Percentiles rank a stretch among this genome's conserved stretches.
Conservation (phyloP, 2,113 vertebrate species). For the Vidua macroura region DNA sequence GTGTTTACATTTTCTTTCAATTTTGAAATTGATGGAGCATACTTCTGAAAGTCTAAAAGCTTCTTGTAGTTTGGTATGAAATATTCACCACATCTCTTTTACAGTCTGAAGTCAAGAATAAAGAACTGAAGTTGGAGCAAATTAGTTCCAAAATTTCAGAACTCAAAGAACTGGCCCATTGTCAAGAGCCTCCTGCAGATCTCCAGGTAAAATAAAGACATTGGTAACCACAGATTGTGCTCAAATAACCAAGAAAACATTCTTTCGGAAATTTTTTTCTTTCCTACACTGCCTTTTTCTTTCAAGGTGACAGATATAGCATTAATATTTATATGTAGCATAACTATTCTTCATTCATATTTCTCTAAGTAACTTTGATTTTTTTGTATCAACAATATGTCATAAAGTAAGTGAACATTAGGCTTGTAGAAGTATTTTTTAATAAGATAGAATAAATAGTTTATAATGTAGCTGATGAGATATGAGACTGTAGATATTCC, state of each 20-base stretch:
- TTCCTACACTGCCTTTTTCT: neutral
- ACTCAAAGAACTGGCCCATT: slow-evolving; percentile 82
- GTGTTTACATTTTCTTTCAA: neutral
- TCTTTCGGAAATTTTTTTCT: neutral
- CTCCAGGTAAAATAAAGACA: slow-evolving; percentile 83
- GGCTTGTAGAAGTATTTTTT: neutral
- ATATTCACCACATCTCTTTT: slow-evolving; percentile 13
- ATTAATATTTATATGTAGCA: neutral
- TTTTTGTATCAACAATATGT: neutral
- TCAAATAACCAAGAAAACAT: neutral
- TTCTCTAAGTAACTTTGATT: neutral
- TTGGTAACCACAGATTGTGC: neutral
- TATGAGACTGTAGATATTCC: neutral
- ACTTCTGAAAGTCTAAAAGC: neutral
- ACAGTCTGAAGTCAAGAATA: slow-evolving; percentile 85
- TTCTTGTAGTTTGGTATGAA: neutral
- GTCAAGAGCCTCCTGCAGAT: slow-evolving; percentile 83
- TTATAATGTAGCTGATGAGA: neutral
- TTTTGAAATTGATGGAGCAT: neutral
- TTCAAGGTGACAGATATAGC: neutral
- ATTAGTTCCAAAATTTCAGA: slow-evolving; percentile 83
- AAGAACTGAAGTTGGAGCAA: slow-evolving; percentile 80
- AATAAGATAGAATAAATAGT: neutral
- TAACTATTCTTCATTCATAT: neutral
- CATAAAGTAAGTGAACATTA: neutral